Conservation (phyloP, 2,797 vertebrate species). For the Fistularia tabacaria region DNA sequence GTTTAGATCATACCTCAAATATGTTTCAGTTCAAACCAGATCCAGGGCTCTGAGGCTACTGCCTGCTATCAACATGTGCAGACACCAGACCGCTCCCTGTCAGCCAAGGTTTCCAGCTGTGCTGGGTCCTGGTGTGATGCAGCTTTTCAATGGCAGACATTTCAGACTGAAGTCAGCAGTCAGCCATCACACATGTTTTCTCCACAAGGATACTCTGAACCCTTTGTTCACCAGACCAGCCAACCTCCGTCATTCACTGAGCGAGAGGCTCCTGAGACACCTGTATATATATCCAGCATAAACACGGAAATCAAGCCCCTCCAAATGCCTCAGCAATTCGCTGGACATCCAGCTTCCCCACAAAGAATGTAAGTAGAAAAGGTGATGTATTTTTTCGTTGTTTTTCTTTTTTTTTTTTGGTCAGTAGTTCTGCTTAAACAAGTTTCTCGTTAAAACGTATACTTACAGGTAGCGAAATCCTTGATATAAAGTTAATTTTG, state of each 20-base stretch:
- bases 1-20: slow-evolving; percentile 18
- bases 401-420: no score
- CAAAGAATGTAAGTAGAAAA: slow-evolving; percentile 39
- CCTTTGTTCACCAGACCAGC: slow-evolving; percentile 20
- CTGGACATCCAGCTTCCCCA: slow-evolving; percentile 9
- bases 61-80: slow-evolving; percentile 22
- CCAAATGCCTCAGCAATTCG: slow-evolving; percentile 11
- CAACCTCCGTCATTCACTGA: slow-evolving; percentile 25
- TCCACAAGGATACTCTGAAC: slow-evolving; percentile 20
- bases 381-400: no score
- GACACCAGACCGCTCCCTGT: slow-evolving; percentile 20
- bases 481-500: no score
- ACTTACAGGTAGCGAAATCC: no score
- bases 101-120: slow-evolving; percentile 30
- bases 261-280: slow-evolving; percentile 15
- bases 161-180: slow-evolving; percentile 29
- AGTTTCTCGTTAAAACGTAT: no score
- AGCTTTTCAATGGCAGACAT: slow-evolving; percentile 23
- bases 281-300: slow-evolving; percentile 5
- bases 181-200: slow-evolving; percentile 35
- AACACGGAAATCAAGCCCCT: slow-evolving; percentile 9
- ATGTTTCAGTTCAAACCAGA: slow-evolving; percentile 11
- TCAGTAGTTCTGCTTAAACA: no score
- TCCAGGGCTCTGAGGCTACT: slow-evolving; percentile 19
- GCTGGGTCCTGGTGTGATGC: slow-evolving; percentile 32